phyloP scores from a whole-genome alignment of 2,113 vertebrate species.

The Actenoides lindsayi region DNA sequence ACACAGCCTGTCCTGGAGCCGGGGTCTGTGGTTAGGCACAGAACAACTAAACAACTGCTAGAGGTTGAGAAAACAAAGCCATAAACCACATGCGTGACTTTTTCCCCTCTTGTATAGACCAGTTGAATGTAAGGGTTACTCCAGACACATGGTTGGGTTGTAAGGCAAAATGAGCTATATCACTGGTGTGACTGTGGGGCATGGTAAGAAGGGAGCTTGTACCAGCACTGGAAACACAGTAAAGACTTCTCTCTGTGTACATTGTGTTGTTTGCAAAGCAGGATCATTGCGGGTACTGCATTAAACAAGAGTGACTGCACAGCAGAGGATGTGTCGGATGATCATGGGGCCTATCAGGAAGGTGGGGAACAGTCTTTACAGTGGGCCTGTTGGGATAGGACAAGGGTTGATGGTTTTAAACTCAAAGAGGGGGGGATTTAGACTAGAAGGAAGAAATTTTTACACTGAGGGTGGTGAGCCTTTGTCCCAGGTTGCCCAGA shows the following conservation, averaged over 20 bases:
- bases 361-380: no score
- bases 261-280: neutral
- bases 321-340: neutral
- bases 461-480: no score
- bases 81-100: neutral
- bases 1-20: neutral
- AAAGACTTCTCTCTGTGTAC: fast-evolving
- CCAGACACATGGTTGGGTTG: fast-evolving
- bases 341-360: neutral
- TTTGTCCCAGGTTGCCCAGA: no score
- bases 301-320: neutral
- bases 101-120: neutral
- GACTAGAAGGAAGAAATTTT: no score
- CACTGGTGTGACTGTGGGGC: neutral
- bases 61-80: slow-evolving; percentile 21
- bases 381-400: no score
- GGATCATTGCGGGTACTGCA: fast-evolving
- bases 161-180: neutral
- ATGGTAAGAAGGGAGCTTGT: neutral
- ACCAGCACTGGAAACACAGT: neutral
- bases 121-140: neutral
- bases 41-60: neutral
- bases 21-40: neutral
- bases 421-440: neutral
- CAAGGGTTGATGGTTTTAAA: neutral